Evolutionary conservation across 2,888 invertebrate species (phyloP), one percentile per base, ranked within the genome.

Genomic region (Cenopis cana): DNA sequence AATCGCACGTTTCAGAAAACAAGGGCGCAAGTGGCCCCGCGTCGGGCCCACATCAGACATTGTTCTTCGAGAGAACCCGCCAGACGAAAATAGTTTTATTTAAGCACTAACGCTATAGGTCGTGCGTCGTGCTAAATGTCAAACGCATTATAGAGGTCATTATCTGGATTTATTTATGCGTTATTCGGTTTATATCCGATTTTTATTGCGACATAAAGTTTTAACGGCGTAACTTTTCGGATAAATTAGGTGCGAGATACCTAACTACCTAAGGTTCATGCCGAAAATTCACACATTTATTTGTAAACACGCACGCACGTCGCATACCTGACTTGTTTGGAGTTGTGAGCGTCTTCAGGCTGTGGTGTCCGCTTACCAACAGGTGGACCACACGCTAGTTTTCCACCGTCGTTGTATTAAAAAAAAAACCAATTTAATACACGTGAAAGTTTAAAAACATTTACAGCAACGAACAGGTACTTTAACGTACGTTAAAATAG

Each of bases 61-160:
- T 36, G 2, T 52, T 8, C 17, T 3, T 17, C 49, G 6, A 52
- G 36, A 52, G 12, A 33, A 17, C 33, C 46, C 12, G 11, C 41
- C 33, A 24, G 66, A 41, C 60, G 46, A 66, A 70, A 60, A 66
- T 66, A 70, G 70, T 70, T 70, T 66, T 17, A 9, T 11, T 20
- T 18, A 55, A 49, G 65, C 66, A 33, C 59, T 49, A 64, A 57
- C 49, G 11, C 60, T 61, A 38, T 64, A 74, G n/a, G n/a, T n/a
- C 24, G 4, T 24, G 4, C 59, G 71, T 74, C 68, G 75, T 74
- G 77, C 75, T 79, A 76, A 79, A 79, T 77, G 78, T 78, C 74
- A 76, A 74, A 75, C 56, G 50, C 68, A 69, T 70, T 69, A 68
- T 74, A 41, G 69, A 67, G 74, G 72, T 59, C 69, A 57, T 65